Evolutionary conservation across 2,888 invertebrate genomes (phyloP).

Genomic region (Drosophila conformis): DNA sequence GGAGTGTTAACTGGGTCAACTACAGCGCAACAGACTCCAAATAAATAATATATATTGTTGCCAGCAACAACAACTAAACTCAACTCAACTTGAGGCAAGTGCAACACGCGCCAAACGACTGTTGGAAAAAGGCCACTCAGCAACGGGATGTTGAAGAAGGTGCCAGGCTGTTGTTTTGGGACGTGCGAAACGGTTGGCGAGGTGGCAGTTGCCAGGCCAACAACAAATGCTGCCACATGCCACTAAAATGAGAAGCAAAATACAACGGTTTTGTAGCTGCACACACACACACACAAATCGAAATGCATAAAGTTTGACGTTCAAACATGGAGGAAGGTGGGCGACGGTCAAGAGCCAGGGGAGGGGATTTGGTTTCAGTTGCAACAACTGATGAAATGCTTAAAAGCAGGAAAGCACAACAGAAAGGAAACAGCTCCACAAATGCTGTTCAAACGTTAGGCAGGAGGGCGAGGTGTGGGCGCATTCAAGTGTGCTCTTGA

Average conservation of each 20-base stretch:
- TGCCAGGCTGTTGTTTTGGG: constrained; percentile 5
- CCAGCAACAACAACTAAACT: constrained; percentile 46
- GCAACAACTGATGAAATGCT: constrained; percentile 75
- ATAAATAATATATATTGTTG: constrained; percentile 73
- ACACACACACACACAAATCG: constrained; percentile 28
- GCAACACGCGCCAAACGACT: constrained; percentile 70
- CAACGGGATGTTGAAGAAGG: constrained; percentile 31
- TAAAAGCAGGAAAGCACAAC: constrained; percentile 63
- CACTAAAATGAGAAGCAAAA: constrained; percentile 37
- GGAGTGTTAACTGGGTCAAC: constrained; percentile 68
- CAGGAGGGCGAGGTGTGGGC: constrained; percentile 4
- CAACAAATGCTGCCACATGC: constrained; percentile 46
- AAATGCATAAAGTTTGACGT: constrained; percentile 52
- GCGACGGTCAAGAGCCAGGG: constrained; percentile 3
- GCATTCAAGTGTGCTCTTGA: constrained; percentile 70
- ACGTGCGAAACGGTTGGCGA: not conserved
- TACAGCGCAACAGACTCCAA: constrained; percentile 54
- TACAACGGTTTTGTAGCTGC: constrained; percentile 22
- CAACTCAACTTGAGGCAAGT: constrained; percentile 57
- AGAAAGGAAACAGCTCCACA: constrained; percentile 22
- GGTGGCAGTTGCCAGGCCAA: constrained; percentile 16
- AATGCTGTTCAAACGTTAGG: not conserved
- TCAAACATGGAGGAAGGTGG: constrained; percentile 12
- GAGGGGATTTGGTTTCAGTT: constrained; percentile 30
- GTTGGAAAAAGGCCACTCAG: constrained; percentile 72